A percentile compares a stretch with the other conserved stretches of the same genome.
Conservation (phyloP, 2,797 vertebrate species). For the Cuniculus paca region DNA sequence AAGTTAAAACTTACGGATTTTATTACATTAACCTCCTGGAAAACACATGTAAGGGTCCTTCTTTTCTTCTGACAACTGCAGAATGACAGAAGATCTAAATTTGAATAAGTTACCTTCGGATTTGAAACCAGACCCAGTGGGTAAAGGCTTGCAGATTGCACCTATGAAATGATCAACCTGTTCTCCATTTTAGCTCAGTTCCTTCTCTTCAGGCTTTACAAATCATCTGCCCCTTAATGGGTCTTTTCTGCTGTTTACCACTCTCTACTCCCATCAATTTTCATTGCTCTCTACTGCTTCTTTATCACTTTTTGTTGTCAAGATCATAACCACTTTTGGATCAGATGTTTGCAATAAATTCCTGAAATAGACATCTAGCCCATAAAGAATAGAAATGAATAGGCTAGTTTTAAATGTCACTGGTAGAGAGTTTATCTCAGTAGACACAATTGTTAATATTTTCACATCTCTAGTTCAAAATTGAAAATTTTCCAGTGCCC, state of each 20-base stretch:
- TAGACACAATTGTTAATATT: constrained; percentile 83
- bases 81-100: constrained; percentile 38
- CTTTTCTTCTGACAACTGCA: constrained; percentile 40
- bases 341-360: constrained; percentile 89
- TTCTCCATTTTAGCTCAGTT: constrained; percentile 73
- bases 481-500: constrained; percentile 77
- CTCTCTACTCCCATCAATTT: constrained; percentile 88
- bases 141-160: background rate
- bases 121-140: constrained; percentile 57
- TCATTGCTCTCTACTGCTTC: constrained; percentile 88
- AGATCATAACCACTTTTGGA: constrained; percentile 88
- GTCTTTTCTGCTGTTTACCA: constrained; percentile 86
- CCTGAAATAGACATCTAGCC: constrained; percentile 82
- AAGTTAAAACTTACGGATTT: constrained; percentile 28
- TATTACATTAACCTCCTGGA: background rate
- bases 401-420: constrained; percentile 87
- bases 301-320: constrained; percentile 90
- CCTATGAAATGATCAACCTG: constrained; percentile 67
- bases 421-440: constrained; percentile 87
- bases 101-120: constrained; percentile 50
- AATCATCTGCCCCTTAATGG: constrained; percentile 84
- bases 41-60: constrained; percentile 28
- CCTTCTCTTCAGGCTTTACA: constrained; percentile 80
- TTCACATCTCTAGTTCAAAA: constrained; percentile 83
- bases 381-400: constrained; percentile 88